Conservation (phyloP, 1,140 invertebrate genomes). For the Mercenaria mercenaria region DNA sequence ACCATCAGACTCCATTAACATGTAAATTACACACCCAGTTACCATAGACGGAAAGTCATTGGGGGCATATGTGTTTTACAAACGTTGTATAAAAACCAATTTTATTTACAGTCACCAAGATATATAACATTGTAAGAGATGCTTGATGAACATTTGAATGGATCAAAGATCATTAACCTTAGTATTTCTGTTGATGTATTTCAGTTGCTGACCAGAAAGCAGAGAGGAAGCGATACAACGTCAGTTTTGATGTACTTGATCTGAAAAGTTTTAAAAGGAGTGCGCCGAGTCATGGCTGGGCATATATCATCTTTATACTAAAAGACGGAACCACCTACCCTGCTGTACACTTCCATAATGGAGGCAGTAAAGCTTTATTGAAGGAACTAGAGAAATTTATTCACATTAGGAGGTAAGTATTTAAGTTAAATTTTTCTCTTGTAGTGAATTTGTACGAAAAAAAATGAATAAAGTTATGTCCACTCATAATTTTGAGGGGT, state of each 20-base stretch:
- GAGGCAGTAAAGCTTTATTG: constrained; percentile 93
- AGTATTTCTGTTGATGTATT: not conserved
- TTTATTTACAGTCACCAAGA: no score
- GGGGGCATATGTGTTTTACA: no score
- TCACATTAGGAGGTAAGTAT: constrained; percentile 85
- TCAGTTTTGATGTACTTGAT: constrained; percentile 86
- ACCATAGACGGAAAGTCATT: no score
- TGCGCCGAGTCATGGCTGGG: constrained; percentile 83
- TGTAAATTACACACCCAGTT: no score
- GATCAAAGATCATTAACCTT: no score
- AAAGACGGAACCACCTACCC: constrained; percentile 91
- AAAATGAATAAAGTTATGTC: no score
- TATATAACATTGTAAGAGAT: no score
- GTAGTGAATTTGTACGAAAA: not conserved
- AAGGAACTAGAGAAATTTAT: constrained; percentile 86
- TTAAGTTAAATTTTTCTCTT: no score
- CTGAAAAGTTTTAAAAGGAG: constrained; percentile 86
- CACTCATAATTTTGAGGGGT: no score
- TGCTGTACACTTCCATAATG: constrained; percentile 94
- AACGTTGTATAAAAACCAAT: no score
- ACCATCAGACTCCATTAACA: no score
- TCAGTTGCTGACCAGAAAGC: constrained; percentile 41
- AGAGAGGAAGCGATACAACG: constrained; percentile 81
- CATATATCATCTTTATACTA: constrained; percentile 86
- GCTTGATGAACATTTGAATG: no score